phyloP scores from a whole-genome alignment of 2,888 invertebrate species.

The Andrena trimmerana region DNA sequence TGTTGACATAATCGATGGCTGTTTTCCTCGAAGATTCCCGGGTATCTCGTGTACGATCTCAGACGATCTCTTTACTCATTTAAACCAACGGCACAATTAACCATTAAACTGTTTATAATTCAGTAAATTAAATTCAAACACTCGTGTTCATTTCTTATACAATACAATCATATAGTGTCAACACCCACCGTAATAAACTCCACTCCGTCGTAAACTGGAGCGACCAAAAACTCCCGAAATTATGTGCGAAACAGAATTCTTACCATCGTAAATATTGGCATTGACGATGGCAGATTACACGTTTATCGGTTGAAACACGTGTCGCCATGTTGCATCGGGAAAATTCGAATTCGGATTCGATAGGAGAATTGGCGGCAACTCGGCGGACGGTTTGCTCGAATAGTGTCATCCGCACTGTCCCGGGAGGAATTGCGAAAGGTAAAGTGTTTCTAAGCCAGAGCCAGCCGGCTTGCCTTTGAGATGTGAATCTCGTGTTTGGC shows the following conservation, averaged over 20 bases:
- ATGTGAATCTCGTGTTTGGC: slow-evolving; percentile 26
- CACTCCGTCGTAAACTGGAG: no score
- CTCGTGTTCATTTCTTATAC: background rate
- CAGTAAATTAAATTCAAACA: background rate
- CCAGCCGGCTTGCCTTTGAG: slow-evolving; percentile 22
- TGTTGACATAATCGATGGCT: background rate
- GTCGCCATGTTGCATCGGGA: background rate
- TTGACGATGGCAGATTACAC: background rate
- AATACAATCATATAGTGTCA: no score
- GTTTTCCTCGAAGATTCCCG: background rate
- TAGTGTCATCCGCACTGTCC: background rate
- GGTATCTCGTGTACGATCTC: background rate
- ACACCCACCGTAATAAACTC: no score
- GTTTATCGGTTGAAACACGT: background rate
- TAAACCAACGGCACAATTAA: background rate
- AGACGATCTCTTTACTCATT: background rate
- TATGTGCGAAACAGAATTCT: background rate
- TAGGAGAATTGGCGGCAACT: slow-evolving; percentile 5
- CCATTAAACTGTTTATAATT: background rate
- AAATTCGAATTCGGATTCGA: background rate
- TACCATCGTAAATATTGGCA: background rate
- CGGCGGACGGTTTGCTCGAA: background rate
- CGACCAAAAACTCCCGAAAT: no score
- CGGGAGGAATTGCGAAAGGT: slow-evolving; percentile 28
- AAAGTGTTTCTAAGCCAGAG: slow-evolving; percentile 28